Base-by-base conservation (phyloP, 2,113 vertebrate species). In the Cyphomyrus discorhynchus region DNA sequence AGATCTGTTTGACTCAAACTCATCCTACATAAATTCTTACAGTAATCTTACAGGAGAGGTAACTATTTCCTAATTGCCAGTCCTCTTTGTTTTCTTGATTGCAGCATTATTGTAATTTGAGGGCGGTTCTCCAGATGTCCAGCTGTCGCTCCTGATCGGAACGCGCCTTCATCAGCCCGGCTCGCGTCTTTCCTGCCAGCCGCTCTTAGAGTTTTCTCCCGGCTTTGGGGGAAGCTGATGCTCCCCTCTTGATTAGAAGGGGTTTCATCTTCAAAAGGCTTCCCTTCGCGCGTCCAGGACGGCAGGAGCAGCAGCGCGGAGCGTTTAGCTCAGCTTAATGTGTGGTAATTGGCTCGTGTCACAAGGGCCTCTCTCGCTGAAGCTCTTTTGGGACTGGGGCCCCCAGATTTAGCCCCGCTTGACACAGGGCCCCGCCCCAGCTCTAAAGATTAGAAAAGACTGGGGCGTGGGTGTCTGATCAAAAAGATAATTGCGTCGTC, bases 311-410 rank as follows among this genome's bases (percentile, higher is more conserved):
- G n/a, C 45, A 90, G 13, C 31, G 24, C 19, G 21, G 31, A 83
- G 31, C 49, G 46, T 82, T 88, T 90, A 47, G 52, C 77, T 88
- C 45, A 8, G 31, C 10, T 83, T 56, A 90, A 88, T 50, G 46
- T 45, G 87, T 24, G 9, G 10, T 85, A 90, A 90, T 88, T 90
- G 87, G 87, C 77, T 90, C 45, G 35, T 31, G 39, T n/a, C 70
- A 35, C 24, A 42, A 52, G 47, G 74, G 39, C 5, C 35, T 66
- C 3, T 52, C 50, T 56, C 27, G 2, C 47, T 15, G n/a, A 7
- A 27, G 50, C n/a, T 15, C 84, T n/a, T 27, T 6, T 17, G 85
- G 49, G 27, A 11, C 6, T n/a, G 49, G 19, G 31, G 5, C n/a
- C 52, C 21, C 53, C n/a, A 86, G 11, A n/a, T 47, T 86, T n/a